Evolutionary conservation across 2,888 invertebrate genomes (phyloP), one percentile per base, ranked within the genome.

Genomic region (Eupeodes latifasciatus): DNA sequence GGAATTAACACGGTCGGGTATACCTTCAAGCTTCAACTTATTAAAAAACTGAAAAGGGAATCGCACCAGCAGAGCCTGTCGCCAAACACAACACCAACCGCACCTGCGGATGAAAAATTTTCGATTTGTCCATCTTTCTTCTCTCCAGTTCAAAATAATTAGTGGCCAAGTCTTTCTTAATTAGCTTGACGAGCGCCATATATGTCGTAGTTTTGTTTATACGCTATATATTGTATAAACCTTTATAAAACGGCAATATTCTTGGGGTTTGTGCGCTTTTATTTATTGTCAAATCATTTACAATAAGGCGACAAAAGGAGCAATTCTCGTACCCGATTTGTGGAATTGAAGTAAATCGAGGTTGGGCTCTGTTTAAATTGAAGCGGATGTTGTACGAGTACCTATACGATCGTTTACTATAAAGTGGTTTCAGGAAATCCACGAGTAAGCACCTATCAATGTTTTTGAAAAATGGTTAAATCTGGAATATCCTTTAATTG

Each of bases 141-240:
- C 85, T 85, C 79, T 27, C 49, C 89, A 85, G 89, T 89, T 89
- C 89, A 89, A 89, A 89, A 89, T 89, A 89, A 89, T 89, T 89
- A 89, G 89, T 85, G 89, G 85, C 81, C 81, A 85, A 89, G 89
- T 89, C 89, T 76, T 89, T 89, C 85, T 89, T 89, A 89, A 89
- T 89, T 89, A 89, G 85, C 82, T 82, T 89, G 89, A 89, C 76
- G 89, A 89, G 89, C 89, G 89, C 85, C 89, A 85, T 89, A 88
- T 84, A 88, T 78, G 81, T 84, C 81, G 77, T 77, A 80, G 55
- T 14, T 61, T 76, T 6, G 34, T 2, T 14, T 59, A 12, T 34
- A 5, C 40, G 27, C 27, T 76, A 53, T 64, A 44, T 34, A 14
- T 44, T 64, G 27, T 34, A 14, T 44, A 11, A 12, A 27, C 27